These are phyloP conservation scores for Caenorhabditis sp. DNA, from an alignment of 2,888 invertebrate genomes.

Conservation along the genomic window DNA sequence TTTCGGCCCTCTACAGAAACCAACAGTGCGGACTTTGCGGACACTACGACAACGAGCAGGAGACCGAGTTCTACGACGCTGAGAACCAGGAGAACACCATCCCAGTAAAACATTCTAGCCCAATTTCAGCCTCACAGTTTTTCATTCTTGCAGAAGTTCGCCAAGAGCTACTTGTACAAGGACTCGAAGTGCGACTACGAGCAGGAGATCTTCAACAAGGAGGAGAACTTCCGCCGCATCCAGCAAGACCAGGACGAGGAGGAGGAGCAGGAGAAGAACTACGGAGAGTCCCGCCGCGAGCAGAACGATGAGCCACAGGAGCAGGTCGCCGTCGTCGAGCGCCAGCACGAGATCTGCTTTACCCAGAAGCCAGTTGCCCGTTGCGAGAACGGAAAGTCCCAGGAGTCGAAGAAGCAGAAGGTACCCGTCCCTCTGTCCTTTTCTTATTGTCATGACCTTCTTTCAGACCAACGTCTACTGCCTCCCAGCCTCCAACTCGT, in stretches of 20 bases:
- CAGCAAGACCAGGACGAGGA: constrained; percentile 32
- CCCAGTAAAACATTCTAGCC: constrained; percentile 6
- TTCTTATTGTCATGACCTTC: no score
- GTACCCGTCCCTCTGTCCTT: not conserved
- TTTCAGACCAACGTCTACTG: constrained; percentile 57
- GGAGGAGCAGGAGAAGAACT: constrained; percentile 48
- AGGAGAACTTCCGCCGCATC: constrained; percentile 60
- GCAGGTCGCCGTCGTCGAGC: constrained; percentile 69
- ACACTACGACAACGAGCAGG: constrained; percentile 73
- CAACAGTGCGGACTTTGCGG: constrained; percentile 78
- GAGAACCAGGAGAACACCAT: constrained; percentile 53
- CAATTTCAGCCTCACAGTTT: not conserved
- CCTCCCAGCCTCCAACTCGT: constrained; percentile 48
- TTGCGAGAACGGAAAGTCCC: constrained; percentile 59
- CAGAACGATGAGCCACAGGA: constrained; percentile 60
- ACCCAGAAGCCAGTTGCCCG: constrained; percentile 66
- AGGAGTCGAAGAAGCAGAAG: constrained; percentile 54
- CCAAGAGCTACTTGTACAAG: constrained; percentile 69
- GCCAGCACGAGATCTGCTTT: constrained; percentile 73
- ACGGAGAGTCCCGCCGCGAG: constrained; percentile 38
- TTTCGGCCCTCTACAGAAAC: constrained; percentile 70
- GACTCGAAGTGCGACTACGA: constrained; percentile 61
- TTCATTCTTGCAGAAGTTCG: constrained; percentile 68
- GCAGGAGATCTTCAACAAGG: constrained; percentile 51
- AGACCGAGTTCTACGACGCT: constrained; percentile 44